These are phyloP conservation scores for Capreolus pygargus DNA, from an alignment of 2,113 vertebrate species.

Conservation along the genomic window DNA sequence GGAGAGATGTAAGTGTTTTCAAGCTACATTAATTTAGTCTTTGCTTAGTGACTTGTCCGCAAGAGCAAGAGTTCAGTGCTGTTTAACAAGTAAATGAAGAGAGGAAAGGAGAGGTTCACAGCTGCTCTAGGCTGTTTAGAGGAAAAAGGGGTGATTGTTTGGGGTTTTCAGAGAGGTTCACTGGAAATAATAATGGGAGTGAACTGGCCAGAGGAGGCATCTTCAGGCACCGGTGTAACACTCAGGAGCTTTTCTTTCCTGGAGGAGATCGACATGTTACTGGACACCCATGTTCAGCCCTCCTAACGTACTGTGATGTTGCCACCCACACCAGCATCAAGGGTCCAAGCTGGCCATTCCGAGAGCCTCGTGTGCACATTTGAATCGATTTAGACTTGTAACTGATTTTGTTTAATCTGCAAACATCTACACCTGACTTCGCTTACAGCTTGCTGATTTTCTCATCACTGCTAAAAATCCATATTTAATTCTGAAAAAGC, in stretches of 20 bases:
- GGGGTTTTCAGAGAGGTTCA: background rate
- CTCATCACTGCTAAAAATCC: background rate
- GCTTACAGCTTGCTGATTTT: background rate
- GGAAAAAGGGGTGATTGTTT: background rate
- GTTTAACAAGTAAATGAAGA: background rate
- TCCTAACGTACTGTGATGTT: background rate
- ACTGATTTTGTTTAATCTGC: background rate
- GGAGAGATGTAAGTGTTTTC: accelerated
- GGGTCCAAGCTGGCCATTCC: accelerated
- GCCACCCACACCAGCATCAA: accelerated
- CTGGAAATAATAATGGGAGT: background rate
- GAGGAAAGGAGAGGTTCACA: background rate
- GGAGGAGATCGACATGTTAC: background rate
- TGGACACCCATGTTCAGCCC: accelerated
- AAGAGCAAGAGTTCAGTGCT: background rate
- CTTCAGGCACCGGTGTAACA: background rate
- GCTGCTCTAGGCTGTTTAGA: background rate
- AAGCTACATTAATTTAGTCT: background rate
- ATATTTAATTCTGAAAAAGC: background rate
- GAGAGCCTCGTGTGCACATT: accelerated
- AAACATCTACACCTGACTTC: background rate
- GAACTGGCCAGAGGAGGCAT: background rate
- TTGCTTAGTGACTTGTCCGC: background rate
- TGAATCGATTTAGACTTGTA: background rate
- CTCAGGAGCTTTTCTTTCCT: background rate